Percentiles rank a stretch among this genome's conserved stretches.
Evolutionary conservation across 2,113 vertebrate species (phyloP).

Genomic region (Anser cygnoides): DNA sequence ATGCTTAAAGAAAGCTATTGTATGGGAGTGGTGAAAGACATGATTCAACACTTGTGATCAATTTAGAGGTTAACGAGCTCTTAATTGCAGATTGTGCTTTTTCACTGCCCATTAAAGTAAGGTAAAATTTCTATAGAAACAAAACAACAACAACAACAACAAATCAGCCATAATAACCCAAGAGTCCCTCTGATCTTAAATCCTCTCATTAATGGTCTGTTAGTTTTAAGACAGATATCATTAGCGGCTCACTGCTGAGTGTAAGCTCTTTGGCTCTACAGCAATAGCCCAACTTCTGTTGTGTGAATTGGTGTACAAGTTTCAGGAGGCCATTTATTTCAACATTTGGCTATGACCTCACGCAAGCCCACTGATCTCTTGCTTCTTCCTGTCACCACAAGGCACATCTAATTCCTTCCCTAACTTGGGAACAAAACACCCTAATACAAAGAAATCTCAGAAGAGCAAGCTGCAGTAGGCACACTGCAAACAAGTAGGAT

Average conservation of each 20-base stretch:
- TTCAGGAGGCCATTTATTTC: background rate
- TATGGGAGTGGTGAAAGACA: background rate
- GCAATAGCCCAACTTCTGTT: background rate
- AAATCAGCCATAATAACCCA: background rate
- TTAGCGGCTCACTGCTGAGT: background rate
- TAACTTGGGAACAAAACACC: background rate
- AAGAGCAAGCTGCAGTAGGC: fast-evolving
- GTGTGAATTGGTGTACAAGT: background rate
- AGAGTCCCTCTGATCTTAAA: background rate
- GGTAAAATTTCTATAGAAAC: background rate
- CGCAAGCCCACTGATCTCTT: background rate
- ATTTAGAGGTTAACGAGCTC: background rate
- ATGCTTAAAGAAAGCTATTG: background rate
- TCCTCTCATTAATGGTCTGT: background rate
- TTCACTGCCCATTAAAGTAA: background rate
- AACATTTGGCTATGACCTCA: background rate
- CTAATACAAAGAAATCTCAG: background rate
- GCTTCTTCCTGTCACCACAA: background rate
- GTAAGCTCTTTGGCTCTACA: background rate
- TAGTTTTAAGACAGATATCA: background rate
- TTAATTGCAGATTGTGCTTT: background rate
- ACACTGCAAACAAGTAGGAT: background rate
- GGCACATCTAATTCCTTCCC: background rate
- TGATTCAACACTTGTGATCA: background rate
- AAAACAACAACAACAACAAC: background rate